Percentiles rank a stretch among this genome's conserved stretches.
These are phyloP conservation scores for Elymnias hypermnestra DNA, from an alignment of 1,140 invertebrate species.

Conservation along the genomic window DNA sequence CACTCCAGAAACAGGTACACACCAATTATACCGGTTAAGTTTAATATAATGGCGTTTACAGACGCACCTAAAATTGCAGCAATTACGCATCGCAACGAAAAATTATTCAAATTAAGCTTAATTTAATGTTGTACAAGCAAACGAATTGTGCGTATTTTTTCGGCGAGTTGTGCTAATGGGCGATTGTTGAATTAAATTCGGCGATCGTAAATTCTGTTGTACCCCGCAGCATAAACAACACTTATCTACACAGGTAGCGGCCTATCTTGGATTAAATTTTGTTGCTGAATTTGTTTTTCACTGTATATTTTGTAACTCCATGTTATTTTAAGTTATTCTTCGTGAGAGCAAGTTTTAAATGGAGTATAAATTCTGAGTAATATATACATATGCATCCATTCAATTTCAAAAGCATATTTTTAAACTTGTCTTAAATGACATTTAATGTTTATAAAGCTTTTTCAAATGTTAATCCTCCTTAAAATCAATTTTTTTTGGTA, in stretches of 20 bases:
- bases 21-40: neutral
- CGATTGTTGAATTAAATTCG: constrained; percentile 57
- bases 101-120: constrained; percentile 67
- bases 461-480: too few relatives aligned
- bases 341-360: too few relatives aligned
- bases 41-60: constrained; percentile 26
- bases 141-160: constrained; percentile 54
- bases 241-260: constrained; percentile 33
- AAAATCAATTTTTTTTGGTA: too few relatives aligned
- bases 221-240: constrained; percentile 33
- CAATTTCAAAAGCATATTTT: too few relatives aligned
- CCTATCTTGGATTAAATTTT: constrained; percentile 34
- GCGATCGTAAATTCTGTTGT: constrained; percentile 46
- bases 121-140: constrained; percentile 55
- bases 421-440: too few relatives aligned
- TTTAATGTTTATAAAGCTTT: too few relatives aligned
- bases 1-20: too few relatives aligned
- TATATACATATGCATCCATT: too few relatives aligned
- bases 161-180: constrained; percentile 49
- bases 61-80: constrained; percentile 57
- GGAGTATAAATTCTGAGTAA: too few relatives aligned
- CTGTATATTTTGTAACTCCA: constrained; percentile 1
- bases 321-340: too few relatives aligned
- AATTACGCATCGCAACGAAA: constrained; percentile 60
- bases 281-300: constrained; percentile 23